A percentile compares a stretch with the other conserved stretches of the same genome.
Conservation (phyloP, 2,113 vertebrate genomes). For the Sterrhoptilus dennistouni region DNA sequence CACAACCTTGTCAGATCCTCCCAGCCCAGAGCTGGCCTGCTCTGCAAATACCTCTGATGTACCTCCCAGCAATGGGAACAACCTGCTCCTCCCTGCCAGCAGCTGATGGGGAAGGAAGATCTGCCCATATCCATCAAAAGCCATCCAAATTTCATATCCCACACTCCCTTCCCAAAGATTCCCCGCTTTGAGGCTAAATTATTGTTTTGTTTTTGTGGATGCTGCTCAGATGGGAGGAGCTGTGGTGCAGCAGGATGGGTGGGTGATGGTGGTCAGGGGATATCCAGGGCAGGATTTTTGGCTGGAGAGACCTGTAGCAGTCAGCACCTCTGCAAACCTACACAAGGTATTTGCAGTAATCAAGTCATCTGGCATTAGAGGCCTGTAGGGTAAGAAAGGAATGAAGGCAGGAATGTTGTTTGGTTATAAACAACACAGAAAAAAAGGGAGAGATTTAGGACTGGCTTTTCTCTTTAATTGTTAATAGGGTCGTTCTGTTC, state of each 20-base stretch:
- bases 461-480: constrained; percentile 40
- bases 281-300: not conserved
- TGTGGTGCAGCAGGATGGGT: not conserved
- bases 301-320: not conserved
- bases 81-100: not conserved
- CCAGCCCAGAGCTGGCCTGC: fast-evolving
- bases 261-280: not conserved
- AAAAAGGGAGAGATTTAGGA: not conserved
- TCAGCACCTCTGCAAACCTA: not conserved
- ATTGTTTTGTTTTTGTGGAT: not conserved
- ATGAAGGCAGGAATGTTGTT: constrained; percentile 20
- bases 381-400: constrained; percentile 5
- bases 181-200: not conserved
- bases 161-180: not conserved
- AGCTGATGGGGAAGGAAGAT: not conserved
- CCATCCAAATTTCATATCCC: not conserved
- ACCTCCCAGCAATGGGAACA: not conserved
- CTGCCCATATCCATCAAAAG: not conserved
- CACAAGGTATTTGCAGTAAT: not conserved
- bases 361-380: constrained; percentile 10
- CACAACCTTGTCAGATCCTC: not conserved
- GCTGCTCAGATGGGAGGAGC: not conserved
- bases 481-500: constrained; percentile 43
- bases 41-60: not conserved
- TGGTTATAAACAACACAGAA: constrained; percentile 20